Evolutionary conservation across 2,113 vertebrate genomes (phyloP), one percentile per base, ranked within the genome.

Genomic region (Prionailurus viverrinus): DNA sequence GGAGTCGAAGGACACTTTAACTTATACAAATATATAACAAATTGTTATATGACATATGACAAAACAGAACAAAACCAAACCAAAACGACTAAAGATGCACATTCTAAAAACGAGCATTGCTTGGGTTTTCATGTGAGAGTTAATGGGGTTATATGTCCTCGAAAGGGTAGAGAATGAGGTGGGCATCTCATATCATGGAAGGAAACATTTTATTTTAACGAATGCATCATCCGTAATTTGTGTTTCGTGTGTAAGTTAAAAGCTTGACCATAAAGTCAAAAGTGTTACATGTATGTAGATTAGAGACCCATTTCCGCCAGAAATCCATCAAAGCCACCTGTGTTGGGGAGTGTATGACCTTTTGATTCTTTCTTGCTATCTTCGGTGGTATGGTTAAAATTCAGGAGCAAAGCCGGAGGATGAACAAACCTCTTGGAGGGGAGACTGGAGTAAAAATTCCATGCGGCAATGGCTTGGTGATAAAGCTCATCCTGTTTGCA

Each of bases 201-300:
- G 11, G 25, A 79, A 80, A 58, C 4, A 39, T 15, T 69, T 63
- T 61, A 23, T 82, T 95, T 97, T 63, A 92, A 41, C 31, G 81
- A 68, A 65, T 85, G 12, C 39, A 45, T 36, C 39, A 58, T 23
- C 16, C 53, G 29, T 76, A 71, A 68, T 86, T 86, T 66, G 23
- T 89, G 1, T 48, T 97, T 93, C 51, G 83, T 63, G 68, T 92
- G 18, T 68, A 81, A 89, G 53, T n/a, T 48, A 81, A 79, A 45
- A 87, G 25, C 74, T 84, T 94, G 39, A 80, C 45, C n/a, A 51
- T 63, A 89, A 76, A 90, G 65, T 92, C 45, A 80, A 87, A 91
- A 63, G 61, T 65, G 45, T 51, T 31, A 79, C 4, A 4, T 65
- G 74, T 51, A 18, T 55, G 31, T 61, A 58, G 48, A 80, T 55